A percentile compares a stretch with the other conserved stretches of the same genome.
phyloP scores from a whole-genome alignment of 2,113 vertebrate species.

The Zosterops borbonicus region DNA sequence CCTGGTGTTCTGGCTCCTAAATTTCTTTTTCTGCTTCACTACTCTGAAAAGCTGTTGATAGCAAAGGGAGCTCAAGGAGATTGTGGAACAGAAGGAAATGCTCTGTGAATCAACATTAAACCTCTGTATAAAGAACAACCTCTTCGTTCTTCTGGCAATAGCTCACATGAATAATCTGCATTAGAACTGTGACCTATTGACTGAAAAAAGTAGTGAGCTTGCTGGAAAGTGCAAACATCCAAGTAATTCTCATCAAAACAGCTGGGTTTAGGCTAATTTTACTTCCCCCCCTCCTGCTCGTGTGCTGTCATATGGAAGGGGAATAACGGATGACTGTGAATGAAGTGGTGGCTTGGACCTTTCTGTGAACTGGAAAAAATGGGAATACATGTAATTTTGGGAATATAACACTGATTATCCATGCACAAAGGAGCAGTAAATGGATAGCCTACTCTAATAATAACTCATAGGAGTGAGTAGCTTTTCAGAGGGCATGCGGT shows the following conservation, averaged over 20 bases:
- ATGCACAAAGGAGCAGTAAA: background rate
- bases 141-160: background rate
- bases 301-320: background rate
- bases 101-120: background rate
- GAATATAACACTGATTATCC: background rate
- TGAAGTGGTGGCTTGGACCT: background rate
- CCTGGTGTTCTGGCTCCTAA: background rate
- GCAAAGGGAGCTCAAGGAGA: background rate
- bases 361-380: constrained; percentile 11
- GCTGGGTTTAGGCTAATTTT: background rate
- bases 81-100: background rate
- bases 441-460: background rate
- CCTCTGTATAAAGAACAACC: background rate
- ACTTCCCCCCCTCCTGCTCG: accelerated
- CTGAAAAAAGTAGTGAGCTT: background rate
- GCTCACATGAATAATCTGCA: background rate
- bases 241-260: background rate
- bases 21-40: background rate
- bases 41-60: background rate
- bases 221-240: background rate
- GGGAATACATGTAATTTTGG: background rate
- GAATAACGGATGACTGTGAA: background rate
- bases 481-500: background rate
- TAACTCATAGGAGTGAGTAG: background rate
- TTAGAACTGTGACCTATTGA: background rate